A percentile compares a stretch with the other conserved stretches of the same genome.
Conservation (phyloP, 2,113 vertebrate species). For the Melanerpes aurifrons region DNA sequence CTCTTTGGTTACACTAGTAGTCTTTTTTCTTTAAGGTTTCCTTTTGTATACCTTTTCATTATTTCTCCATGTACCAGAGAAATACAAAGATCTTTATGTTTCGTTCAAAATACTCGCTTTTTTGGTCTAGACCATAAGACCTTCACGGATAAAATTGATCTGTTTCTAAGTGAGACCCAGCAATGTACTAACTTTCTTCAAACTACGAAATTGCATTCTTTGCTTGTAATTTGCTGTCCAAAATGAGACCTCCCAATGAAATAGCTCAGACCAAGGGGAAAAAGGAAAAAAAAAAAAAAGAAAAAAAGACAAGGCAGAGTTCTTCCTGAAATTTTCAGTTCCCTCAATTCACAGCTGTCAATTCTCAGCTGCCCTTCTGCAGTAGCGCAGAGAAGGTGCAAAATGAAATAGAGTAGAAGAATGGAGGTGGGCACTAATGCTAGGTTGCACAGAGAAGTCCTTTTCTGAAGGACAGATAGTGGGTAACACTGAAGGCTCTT, state of each 20-base stretch:
- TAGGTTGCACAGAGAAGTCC: not conserved
- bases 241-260: not conserved
- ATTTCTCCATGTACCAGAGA: not conserved
- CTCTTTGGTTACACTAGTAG: not conserved
- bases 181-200: not conserved
- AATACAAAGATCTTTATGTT: not conserved
- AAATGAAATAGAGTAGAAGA: not conserved
- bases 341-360: not conserved
- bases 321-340: not conserved
- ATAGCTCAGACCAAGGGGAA: not conserved
- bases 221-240: not conserved
- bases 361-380: not conserved
- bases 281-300: not conserved
- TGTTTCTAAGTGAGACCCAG: not conserved
- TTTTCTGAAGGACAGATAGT: not conserved
- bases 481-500: not conserved
- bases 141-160: not conserved
- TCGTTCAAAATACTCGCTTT: not conserved
- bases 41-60: not conserved
- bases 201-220: not conserved
- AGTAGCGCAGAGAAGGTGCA: not conserved
- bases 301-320: not conserved
- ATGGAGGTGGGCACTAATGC: fast-evolving
- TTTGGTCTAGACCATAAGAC: not conserved
- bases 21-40: not conserved